A percentile compares a stretch with the other conserved stretches of the same genome.
Conservation (phyloP, 2,113 vertebrate species). For the Talpa occidentalis region DNA sequence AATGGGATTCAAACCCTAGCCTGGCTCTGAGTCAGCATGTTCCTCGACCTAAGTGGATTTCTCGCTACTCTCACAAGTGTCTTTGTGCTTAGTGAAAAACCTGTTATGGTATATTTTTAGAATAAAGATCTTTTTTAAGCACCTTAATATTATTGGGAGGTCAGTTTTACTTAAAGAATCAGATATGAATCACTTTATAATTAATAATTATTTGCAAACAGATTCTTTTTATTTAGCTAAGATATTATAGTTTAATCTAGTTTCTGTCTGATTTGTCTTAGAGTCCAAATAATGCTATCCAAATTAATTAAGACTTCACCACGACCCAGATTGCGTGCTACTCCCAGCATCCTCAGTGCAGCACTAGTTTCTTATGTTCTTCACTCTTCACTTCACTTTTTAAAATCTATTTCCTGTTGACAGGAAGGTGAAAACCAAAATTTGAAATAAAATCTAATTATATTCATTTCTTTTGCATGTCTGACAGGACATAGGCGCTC, state of each 20-base stretch:
- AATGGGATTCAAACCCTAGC: neutral
- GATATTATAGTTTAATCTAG: neutral
- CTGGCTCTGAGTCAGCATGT: neutral
- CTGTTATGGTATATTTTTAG: neutral
- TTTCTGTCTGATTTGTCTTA: neutral
- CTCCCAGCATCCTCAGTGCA: rapidly evolving
- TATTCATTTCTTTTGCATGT: constrained; percentile 3
- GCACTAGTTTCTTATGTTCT: neutral
- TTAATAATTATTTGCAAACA: neutral
- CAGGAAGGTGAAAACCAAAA: neutral
- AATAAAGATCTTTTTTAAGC: neutral
- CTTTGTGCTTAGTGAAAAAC: neutral
- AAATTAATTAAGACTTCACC: neutral
- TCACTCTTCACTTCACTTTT: neutral
- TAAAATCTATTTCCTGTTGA: constrained; percentile 6
- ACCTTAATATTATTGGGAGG: neutral
- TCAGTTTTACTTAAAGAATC: neutral
- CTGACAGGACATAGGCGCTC: neutral
- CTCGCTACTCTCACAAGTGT: neutral
- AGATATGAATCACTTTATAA: neutral
- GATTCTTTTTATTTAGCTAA: neutral
- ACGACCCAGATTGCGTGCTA: neutral
- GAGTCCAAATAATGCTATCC: constrained; percentile 5
- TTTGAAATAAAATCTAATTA: neutral
- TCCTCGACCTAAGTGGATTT: neutral